Evolutionary conservation across 2,797 vertebrate species (phyloP).

Genomic region (Epinephelus awoara): DNA sequence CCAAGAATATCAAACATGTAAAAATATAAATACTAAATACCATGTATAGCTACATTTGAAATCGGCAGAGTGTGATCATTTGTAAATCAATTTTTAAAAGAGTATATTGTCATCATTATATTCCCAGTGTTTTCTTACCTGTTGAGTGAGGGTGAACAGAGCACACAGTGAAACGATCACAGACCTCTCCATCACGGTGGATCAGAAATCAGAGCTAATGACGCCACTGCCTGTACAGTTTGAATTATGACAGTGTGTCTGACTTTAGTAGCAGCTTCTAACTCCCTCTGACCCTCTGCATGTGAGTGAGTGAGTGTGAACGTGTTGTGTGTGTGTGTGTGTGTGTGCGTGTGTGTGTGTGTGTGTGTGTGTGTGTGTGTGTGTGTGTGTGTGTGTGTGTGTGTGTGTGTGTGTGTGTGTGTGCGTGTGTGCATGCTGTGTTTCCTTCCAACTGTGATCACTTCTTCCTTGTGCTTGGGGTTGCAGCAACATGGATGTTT

Average conservation of each 20-base stretch:
- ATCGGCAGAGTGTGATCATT: too few species aligned
- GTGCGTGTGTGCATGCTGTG: neutral
- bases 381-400: neutral
- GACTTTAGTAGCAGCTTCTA: conserved; percentile 3
- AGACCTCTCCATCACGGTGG: conserved; percentile 56
- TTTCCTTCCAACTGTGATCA: neutral
- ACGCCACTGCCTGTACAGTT: conserved; percentile 4
- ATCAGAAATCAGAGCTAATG: neutral
- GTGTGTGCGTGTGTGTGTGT: neutral
- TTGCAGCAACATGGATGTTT: neutral
- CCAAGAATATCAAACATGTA: neutral
- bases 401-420: neutral
- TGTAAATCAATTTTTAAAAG: neutral
- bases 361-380: neutral
- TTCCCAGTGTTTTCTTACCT: conserved; percentile 55
- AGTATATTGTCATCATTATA: neutral
- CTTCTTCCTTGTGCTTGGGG: conserved; percentile 44
- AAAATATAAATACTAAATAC: neutral
- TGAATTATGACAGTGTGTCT: neutral
- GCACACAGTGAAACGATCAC: conserved; percentile 46
- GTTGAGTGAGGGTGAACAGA: conserved; percentile 53
- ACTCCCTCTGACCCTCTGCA: conserved; percentile 4
- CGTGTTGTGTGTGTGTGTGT: too few species aligned
- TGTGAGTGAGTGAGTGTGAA: neutral
- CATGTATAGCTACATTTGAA: neutral